Evolutionary conservation across 2,888 invertebrate genomes (phyloP).

Genomic region (Scelioninae gen. 2): DNA sequence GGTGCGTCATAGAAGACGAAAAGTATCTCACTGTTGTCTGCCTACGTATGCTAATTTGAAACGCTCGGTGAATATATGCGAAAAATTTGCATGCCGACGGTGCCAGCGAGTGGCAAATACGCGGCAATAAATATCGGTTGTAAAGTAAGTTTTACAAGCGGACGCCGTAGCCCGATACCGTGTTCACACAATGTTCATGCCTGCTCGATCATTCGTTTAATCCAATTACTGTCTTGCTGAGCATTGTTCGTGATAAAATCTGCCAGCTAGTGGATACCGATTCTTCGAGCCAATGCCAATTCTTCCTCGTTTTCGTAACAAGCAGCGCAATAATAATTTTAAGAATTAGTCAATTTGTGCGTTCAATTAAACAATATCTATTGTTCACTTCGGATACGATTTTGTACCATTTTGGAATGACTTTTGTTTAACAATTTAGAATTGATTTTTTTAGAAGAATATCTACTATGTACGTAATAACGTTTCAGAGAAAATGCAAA

Average conservation of each 20-base stretch:
- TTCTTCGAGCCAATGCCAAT: slow-evolving; percentile 55
- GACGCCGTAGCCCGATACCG: slow-evolving; percentile 29
- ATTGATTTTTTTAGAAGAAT: too few relatives aligned
- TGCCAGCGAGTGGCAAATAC: slow-evolving; percentile 30
- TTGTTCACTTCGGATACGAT: background rate
- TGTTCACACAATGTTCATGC: slow-evolving; percentile 58
- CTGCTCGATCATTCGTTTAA: slow-evolving; percentile 64
- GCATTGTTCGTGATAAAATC: slow-evolving; percentile 60
- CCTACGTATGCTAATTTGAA: slow-evolving; percentile 4
- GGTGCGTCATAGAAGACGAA: background rate
- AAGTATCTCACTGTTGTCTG: slow-evolving; percentile 33
- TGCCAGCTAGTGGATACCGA: slow-evolving; percentile 63
- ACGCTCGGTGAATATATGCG: background rate
- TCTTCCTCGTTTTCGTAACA: slow-evolving; percentile 47
- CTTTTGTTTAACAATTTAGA: too few relatives aligned
- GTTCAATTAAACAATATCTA: slow-evolving; percentile 19
- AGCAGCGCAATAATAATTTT: slow-evolving; percentile 32
- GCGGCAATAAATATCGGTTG: slow-evolving; percentile 44
- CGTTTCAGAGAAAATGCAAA: too few relatives aligned
- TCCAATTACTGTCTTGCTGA: slow-evolving; percentile 62
- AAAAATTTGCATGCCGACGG: slow-evolving; percentile 14
- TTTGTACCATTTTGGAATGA: background rate
- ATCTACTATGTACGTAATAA: too few relatives aligned
- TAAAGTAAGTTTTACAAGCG: slow-evolving; percentile 41
- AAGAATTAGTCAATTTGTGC: slow-evolving; percentile 19